Evolutionary conservation across 2,797 vertebrate genomes (phyloP).

Genomic region (Agapornis canus): DNA sequence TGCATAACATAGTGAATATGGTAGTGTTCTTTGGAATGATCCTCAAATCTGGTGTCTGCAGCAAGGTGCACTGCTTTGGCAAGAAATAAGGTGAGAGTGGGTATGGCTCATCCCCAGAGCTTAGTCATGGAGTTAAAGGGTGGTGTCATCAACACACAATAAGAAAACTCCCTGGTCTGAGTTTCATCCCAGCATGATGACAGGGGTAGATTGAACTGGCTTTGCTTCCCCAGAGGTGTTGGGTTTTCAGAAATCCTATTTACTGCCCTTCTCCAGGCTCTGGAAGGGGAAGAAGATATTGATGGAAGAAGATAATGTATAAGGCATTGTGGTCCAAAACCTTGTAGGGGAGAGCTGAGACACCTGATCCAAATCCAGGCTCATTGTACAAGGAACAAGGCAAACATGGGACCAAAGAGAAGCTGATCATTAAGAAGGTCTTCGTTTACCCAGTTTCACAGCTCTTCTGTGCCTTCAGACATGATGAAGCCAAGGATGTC

Average conservation of each 20-base stretch:
- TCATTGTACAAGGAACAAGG: neutral
- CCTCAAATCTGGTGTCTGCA: neutral
- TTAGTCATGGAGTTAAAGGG: slow-evolving; percentile 27
- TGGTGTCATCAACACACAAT: neutral
- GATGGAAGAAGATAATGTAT: neutral
- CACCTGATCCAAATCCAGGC: fast-evolving
- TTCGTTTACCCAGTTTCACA: fast-evolving
- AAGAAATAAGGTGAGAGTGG: neutral
- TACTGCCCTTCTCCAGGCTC: fast-evolving
- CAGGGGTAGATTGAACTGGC: neutral
- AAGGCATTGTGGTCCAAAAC: neutral
- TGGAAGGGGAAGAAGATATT: fast-evolving
- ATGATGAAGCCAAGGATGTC: neutral
- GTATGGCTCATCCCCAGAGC: neutral
- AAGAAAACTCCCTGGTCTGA: slow-evolving; percentile 14
- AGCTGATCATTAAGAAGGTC: neutral
- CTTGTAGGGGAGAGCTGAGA: neutral
- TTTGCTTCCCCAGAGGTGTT: neutral
- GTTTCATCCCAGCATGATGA: neutral
- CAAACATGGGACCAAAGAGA: neutral
- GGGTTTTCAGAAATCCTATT: neutral
- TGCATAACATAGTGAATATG: fast-evolving
- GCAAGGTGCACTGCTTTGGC: neutral
- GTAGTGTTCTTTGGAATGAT: neutral
- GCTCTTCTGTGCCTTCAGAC: neutral